Percentiles rank a stretch among this genome's conserved stretches.
phyloP scores from a whole-genome alignment of 2,888 invertebrate species.

The Hecatera dysodea region DNA sequence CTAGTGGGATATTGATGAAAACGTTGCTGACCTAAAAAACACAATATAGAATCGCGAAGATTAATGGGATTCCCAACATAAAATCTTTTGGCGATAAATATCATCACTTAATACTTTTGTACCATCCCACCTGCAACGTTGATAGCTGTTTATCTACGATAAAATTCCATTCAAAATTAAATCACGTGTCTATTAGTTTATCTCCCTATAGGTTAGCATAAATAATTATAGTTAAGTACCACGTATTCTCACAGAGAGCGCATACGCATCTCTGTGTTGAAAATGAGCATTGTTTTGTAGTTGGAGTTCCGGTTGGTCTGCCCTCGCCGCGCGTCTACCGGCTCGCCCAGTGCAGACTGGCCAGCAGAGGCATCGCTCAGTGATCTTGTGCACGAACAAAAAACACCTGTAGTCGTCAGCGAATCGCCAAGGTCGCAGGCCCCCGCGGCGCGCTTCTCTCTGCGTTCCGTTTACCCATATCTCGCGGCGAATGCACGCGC shows the following conservation, averaged over 20 bases:
- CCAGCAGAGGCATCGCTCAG: constrained; percentile 78
- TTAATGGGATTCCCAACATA: neutral
- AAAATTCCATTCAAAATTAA: constrained; percentile 28
- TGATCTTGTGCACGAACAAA: constrained; percentile 87
- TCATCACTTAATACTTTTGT: constrained; percentile 20
- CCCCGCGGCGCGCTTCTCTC: constrained; percentile 85
- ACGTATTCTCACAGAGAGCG: constrained; percentile 49
- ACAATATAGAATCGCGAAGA: neutral
- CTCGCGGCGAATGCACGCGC: constrained; percentile 87
- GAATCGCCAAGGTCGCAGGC: constrained; percentile 89
- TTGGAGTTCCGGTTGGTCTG: constrained; percentile 81
- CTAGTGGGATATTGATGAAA: constrained; percentile 6
- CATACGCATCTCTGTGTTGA: constrained; percentile 54
- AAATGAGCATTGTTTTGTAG: constrained; percentile 78
- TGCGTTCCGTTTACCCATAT: constrained; percentile 90
- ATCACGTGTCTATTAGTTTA: constrained; percentile 40
- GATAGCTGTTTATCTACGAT: constrained; percentile 34
- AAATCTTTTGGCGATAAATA: neutral
- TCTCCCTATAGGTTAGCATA: constrained; percentile 34
- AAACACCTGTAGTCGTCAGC: constrained; percentile 90
- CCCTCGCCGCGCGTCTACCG: constrained; percentile 71
- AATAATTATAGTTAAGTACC: constrained; percentile 55
- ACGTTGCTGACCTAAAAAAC: neutral
- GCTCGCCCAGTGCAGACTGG: constrained; percentile 71
- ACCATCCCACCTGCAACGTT: constrained; percentile 15